phyloP scores from a whole-genome alignment of 2,888 invertebrate genomes.

The Drepanosiphum platanoidis region DNA sequence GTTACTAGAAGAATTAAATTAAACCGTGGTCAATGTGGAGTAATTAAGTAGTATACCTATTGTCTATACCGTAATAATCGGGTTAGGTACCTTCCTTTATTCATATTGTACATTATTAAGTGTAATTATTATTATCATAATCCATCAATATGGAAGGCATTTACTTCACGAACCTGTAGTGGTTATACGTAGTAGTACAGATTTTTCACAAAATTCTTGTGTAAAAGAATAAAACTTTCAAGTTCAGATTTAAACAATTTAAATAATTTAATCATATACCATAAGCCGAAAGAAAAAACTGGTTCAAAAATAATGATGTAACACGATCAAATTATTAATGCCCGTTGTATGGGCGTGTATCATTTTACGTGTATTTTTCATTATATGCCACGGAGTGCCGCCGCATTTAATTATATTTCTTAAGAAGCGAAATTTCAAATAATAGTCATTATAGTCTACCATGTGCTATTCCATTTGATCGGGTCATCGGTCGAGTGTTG shows the following conservation, averaged over 20 bases:
- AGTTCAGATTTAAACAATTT: not conserved
- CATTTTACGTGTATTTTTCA: not conserved
- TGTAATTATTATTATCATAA: no score
- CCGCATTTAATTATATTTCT: not conserved
- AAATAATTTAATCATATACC: not conserved
- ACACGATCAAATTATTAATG: not conserved
- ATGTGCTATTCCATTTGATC: not conserved
- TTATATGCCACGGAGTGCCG: not conserved
- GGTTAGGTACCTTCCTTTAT: no score
- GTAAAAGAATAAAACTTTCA: not conserved
- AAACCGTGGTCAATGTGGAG: no score
- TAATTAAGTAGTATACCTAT: no score
- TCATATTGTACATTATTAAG: no score
- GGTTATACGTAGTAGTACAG: not conserved
- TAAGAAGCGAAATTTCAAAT: not conserved
- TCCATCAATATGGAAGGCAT: no score
- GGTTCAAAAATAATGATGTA: not conserved
- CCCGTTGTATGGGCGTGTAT: not conserved
- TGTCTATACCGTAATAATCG: no score
- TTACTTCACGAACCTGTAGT: no score
- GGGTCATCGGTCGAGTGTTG: not conserved
- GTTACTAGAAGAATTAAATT: no score
- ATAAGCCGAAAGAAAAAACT: not conserved
- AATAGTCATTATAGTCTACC: not conserved
- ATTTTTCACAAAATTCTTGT: not conserved